These are phyloP conservation scores for Leucophenga varia DNA, from an alignment of 1,140 invertebrate species.

Conservation along the genomic window DNA sequence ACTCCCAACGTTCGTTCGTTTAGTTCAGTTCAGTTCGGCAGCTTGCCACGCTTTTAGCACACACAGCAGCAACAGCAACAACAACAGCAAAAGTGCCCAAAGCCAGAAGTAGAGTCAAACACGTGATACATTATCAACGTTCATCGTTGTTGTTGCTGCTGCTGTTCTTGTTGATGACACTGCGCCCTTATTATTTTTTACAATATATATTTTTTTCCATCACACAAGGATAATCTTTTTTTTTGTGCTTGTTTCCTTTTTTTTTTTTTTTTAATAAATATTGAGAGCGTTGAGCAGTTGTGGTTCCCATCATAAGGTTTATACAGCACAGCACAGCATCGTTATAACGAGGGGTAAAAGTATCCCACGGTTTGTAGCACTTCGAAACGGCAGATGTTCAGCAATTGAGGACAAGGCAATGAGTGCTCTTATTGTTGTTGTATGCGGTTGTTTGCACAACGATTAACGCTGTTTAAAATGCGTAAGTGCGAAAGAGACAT, in stretches of 20 bases:
- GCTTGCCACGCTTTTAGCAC: slow-evolving; percentile 44
- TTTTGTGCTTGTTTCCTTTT: neutral
- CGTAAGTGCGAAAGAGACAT: no score
- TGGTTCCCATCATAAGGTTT: slow-evolving; percentile 55
- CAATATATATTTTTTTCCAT: neutral
- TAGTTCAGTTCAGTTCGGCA: no score
- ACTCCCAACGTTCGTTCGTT: no score
- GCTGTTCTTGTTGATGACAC: slow-evolving; percentile 3
- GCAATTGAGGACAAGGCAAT: slow-evolving; percentile 52
- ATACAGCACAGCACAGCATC: slow-evolving; percentile 23
- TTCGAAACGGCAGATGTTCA: slow-evolving; percentile 46
- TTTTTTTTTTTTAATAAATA: slow-evolving; percentile 43
- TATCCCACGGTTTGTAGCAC: slow-evolving; percentile 43
- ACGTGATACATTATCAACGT: slow-evolving; percentile 7
- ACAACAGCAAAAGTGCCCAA: neutral
- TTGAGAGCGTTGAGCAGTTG: slow-evolving; percentile 54
- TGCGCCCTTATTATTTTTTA: no score
- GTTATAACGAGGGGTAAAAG: slow-evolving; percentile 35
- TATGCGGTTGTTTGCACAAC: slow-evolving; percentile 11
- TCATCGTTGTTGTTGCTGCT: slow-evolving; percentile 16
- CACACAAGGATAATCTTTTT: neutral
- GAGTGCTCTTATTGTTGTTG: slow-evolving; percentile 16
- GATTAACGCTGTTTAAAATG: no score
- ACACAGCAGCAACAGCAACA: neutral
- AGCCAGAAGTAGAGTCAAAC: no score